Conservation (phyloP, 2,888 invertebrate genomes). For the Leptopilina drosophilae region DNA sequence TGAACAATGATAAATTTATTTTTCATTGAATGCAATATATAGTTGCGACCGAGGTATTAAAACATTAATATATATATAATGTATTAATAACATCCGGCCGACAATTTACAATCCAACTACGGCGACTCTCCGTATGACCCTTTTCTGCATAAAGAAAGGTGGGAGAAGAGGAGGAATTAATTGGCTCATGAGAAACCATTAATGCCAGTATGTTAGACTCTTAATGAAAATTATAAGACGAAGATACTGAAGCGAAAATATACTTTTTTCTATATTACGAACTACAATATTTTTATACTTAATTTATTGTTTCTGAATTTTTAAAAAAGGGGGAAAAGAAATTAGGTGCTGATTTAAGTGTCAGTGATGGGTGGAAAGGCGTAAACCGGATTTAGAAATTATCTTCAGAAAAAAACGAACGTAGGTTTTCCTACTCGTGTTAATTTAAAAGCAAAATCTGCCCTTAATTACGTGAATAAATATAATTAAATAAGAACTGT, state of each 20-base stretch:
- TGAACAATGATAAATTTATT: no score
- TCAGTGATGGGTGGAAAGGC: not conserved
- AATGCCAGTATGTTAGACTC: not conserved
- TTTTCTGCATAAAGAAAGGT: not conserved
- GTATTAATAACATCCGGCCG: not conserved
- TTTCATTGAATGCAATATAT: not conserved
- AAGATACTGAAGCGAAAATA: not conserved
- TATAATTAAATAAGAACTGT: no score
- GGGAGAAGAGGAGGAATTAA: constrained; percentile 21
- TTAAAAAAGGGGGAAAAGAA: not conserved
- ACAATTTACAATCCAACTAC: constrained; percentile 14
- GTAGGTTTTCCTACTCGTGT: no score
- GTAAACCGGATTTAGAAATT: constrained; percentile 5
- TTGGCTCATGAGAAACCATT: constrained; percentile 22
- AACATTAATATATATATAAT: not conserved
- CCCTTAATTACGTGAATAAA: no score
- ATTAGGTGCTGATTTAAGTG: not conserved
- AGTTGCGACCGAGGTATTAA: not conserved
- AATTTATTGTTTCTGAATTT: constrained; percentile 1
- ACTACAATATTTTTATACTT: not conserved
- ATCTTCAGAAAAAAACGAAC: not conserved
- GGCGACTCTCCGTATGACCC: not conserved
- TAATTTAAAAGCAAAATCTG: no score
- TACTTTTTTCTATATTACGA: not conserved
- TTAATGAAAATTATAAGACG: constrained; percentile 7